phyloP scores from a whole-genome alignment of 2,113 vertebrate genomes.

The Sebastes schlegelii region DNA sequence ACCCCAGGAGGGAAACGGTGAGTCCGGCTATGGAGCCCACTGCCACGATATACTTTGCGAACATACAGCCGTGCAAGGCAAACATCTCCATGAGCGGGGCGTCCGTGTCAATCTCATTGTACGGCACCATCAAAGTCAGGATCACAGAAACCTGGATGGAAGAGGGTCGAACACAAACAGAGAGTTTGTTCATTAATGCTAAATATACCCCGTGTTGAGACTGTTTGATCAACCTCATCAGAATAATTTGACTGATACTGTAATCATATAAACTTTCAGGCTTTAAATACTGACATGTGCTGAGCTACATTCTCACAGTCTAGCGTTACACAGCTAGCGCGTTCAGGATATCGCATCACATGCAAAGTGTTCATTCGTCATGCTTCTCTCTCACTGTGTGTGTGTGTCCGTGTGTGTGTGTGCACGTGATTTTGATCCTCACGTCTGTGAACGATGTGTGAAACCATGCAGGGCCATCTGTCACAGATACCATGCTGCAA shows the following conservation, averaged over 20 bases:
- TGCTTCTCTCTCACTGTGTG: slow-evolving; percentile 11
- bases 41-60: slow-evolving; percentile 95
- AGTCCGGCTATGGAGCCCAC: slow-evolving; percentile 95
- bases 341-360: neutral
- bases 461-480: slow-evolving; percentile 74
- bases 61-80: slow-evolving; percentile 89
- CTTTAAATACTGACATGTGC: neutral
- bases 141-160: slow-evolving; percentile 94
- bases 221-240: neutral
- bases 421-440: neutral
- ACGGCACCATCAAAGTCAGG: slow-evolving; percentile 96
- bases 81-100: slow-evolving; percentile 99
- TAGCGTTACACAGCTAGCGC: neutral
- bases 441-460: slow-evolving; percentile 53
- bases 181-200: neutral
- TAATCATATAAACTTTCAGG: neutral
- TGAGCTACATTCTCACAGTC: neutral
- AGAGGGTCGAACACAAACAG: slow-evolving; percentile 27
- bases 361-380: slow-evolving; percentile 24
- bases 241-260: neutral
- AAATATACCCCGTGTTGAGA: neutral
- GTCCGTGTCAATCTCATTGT: slow-evolving; percentile 92
- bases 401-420: slow-evolving; percentile 22
- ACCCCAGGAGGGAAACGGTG: slow-evolving; percentile 95
- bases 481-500: slow-evolving; percentile 47